A percentile compares a stretch with the other conserved stretches of the same genome.
These are phyloP conservation scores for Lagodon rhomboides DNA, from an alignment of 2,797 vertebrate species.

Conservation along the genomic window DNA sequence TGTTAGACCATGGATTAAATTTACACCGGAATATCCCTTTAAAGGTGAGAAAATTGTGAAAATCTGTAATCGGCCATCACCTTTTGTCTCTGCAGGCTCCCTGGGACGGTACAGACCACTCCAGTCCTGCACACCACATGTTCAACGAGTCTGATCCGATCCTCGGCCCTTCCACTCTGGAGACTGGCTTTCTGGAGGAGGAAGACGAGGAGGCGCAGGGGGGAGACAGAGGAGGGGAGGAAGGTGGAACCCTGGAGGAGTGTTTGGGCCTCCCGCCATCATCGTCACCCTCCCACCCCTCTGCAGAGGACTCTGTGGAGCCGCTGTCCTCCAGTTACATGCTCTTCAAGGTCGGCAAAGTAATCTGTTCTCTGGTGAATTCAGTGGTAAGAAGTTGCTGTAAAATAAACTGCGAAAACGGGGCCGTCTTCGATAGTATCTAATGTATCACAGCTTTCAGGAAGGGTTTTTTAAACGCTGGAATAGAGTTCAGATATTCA, in stretches of 20 bases:
- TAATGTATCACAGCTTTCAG: background rate
- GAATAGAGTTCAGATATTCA: background rate
- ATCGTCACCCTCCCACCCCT: conserved; percentile 80
- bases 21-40: too few relatives aligned
- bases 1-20: too few relatives aligned
- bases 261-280: conserved; percentile 87
- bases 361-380: too few relatives aligned
- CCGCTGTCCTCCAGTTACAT: conserved; percentile 85
- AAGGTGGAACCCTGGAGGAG: conserved; percentile 83
- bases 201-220: conserved; percentile 82
- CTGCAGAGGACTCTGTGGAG: conserved; percentile 81
- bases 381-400: too few relatives aligned
- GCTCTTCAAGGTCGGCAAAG: conserved; percentile 84
- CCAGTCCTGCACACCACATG: conserved; percentile 86
- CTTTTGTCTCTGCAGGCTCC: conserved; percentile 73
- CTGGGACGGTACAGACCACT: conserved; percentile 86
- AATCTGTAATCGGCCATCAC: background rate
- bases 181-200: conserved; percentile 85
- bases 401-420: background rate
- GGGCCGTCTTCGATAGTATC: background rate
- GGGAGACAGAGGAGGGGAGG: conserved; percentile 71
- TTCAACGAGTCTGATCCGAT: conserved; percentile 88
- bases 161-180: conserved; percentile 82
- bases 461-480: background rate
- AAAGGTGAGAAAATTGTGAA: background rate